Evolutionary conservation across 2,797 vertebrate genomes (phyloP).

Genomic region (Acrossocheilus fasciatus): DNA sequence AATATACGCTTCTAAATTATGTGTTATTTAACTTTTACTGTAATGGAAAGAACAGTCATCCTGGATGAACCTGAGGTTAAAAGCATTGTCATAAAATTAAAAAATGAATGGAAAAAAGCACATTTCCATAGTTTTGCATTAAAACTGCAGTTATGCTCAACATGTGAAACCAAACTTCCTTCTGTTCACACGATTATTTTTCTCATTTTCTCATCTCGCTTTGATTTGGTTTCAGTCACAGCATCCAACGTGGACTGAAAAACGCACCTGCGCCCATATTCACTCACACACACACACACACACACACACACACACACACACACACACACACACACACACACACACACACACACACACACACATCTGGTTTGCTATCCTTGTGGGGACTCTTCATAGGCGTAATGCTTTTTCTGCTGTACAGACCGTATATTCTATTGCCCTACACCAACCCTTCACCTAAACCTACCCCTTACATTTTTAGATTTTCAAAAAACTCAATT

Average conservation of each 20-base stretch:
- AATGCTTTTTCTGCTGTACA: no score
- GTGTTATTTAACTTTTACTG: background rate
- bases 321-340: background rate
- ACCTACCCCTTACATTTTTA: no score
- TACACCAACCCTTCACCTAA: no score
- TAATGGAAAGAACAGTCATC: background rate
- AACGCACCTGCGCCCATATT: background rate
- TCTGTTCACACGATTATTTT: conserved; percentile 44
- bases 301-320: background rate
- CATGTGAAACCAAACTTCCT: conserved; percentile 26
- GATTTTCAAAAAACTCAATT: no score
- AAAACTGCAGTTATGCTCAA: background rate
- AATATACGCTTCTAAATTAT: background rate
- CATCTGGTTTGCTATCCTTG: no score
- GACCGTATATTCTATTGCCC: no score
- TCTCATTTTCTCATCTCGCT: conserved; percentile 22
- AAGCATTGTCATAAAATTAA: background rate
- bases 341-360: background rate
- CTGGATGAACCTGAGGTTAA: background rate
- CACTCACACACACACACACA: background rate
- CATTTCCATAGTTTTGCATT: background rate
- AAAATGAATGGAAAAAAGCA: background rate
- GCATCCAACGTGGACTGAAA: conserved; percentile 12
- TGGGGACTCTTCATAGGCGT: no score
- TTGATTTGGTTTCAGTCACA: conserved; percentile 43